Conservation (phyloP, 2,797 vertebrate species). For the Pogoniulus pusillus region DNA sequence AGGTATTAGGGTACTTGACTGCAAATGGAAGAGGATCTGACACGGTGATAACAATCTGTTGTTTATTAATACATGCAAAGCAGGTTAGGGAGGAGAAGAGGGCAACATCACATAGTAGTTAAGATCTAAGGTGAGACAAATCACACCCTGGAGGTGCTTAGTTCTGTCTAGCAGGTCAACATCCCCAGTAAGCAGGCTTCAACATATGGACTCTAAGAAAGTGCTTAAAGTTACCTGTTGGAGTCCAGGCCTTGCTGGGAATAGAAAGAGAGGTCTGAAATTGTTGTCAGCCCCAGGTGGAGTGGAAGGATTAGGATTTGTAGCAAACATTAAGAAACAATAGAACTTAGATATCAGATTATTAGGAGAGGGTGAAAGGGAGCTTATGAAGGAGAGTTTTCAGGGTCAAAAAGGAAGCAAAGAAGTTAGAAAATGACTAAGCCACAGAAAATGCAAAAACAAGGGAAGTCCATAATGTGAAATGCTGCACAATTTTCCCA, state of each 20-base stretch:
- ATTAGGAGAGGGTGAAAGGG: background rate
- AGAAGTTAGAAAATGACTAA: background rate
- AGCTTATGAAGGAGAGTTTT: background rate
- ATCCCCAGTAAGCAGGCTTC: background rate
- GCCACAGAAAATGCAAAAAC: background rate
- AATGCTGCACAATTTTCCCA: background rate
- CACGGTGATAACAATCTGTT: accelerated
- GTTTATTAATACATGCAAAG: background rate
- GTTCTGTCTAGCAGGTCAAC: background rate
- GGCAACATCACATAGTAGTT: background rate
- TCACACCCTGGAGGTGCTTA: background rate
- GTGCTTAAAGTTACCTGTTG: background rate
- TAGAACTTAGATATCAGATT: background rate
- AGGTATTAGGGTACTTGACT: background rate
- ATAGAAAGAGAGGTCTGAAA: background rate
- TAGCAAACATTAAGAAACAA: background rate
- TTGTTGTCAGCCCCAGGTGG: background rate
- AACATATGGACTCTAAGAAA: background rate
- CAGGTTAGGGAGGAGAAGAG: background rate
- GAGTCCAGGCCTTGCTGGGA: background rate
- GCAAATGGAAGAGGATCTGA: background rate
- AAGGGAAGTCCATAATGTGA: background rate
- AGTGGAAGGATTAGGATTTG: background rate
- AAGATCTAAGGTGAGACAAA: background rate
- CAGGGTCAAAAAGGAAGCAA: background rate